phyloP scores from a whole-genome alignment of 1,140 invertebrate genomes.

The Elymnias hypermnestra region DNA sequence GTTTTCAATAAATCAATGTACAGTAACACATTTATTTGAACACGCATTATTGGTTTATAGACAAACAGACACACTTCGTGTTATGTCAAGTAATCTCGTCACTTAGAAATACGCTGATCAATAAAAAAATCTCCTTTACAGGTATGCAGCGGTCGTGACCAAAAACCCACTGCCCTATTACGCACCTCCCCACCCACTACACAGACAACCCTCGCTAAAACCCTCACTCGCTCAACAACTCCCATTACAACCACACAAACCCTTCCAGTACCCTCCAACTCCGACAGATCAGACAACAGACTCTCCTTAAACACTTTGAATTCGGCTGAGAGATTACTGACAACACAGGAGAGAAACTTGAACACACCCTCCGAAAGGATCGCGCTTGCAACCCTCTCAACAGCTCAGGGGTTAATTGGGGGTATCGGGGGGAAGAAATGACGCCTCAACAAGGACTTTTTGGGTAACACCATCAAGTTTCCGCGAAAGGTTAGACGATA shows the following conservation, averaged over 20 bases:
- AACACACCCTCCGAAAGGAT: conserved; percentile 43
- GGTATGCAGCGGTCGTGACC: conserved; percentile 71
- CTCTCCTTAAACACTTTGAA: conserved; percentile 52
- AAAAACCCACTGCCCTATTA: conserved; percentile 55
- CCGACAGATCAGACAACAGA: conserved; percentile 40
- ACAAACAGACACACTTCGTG: too few species aligned
- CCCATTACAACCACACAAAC: conserved; percentile 33
- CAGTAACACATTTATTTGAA: too few species aligned
- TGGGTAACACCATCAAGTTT: conserved; percentile 29
- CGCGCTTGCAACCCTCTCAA: conserved; percentile 58
- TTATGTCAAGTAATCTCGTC: too few species aligned
- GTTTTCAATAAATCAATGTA: too few species aligned
- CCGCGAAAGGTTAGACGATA: conserved; percentile 47
- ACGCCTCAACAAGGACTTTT: conserved; percentile 50
- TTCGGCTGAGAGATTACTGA: conserved; percentile 51
- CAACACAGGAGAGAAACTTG: conserved; percentile 36
- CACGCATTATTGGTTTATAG: too few species aligned
- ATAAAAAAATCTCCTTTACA: conserved; percentile 17
- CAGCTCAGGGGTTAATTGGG: conserved; percentile 73
- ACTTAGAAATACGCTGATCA: too few species aligned
- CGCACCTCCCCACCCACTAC: conserved; percentile 56
- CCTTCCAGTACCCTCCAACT: conserved; percentile 9
- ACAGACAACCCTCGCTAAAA: conserved; percentile 29
- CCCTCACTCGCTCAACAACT: conserved; percentile 42
- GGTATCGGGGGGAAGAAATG: conserved; percentile 77